Evolutionary conservation across 2,797 vertebrate species (phyloP).

Genomic region (Rallus crepitans): DNA sequence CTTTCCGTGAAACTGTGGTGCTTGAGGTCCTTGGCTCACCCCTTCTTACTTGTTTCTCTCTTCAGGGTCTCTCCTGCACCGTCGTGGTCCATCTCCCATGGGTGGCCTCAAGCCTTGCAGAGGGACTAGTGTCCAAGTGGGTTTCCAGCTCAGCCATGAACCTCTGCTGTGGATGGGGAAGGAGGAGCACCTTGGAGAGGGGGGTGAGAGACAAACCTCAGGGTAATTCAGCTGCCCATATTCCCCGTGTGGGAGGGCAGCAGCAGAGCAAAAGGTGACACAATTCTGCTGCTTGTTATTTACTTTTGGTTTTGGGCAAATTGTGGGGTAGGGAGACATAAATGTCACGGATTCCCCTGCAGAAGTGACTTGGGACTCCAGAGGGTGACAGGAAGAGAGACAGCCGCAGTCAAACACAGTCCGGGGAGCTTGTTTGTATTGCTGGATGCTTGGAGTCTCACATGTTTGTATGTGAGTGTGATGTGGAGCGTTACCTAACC

Average conservation of each 20-base stretch:
- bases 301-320: not conserved
- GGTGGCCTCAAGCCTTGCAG: not conserved
- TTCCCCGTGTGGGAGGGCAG: not conserved
- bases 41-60: not conserved
- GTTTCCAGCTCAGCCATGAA: not conserved
- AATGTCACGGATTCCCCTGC: not conserved
- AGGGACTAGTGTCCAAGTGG: not conserved
- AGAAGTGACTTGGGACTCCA: not conserved
- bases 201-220: rapidly evolving
- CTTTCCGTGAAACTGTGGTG: not conserved
- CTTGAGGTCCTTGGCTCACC: not conserved
- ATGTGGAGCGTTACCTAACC: not conserved
- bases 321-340: too few species aligned
- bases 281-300: not conserved
- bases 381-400: not conserved
- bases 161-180: not conserved
- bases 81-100: not conserved
- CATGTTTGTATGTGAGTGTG: not conserved
- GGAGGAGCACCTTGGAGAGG: not conserved
- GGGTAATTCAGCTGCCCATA: rapidly evolving
- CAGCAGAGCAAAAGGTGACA: not conserved
- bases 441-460: not conserved
- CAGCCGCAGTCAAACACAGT: not conserved
- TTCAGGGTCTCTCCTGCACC: not conserved
- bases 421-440: not conserved